Base-by-base conservation (phyloP, 2,888 invertebrate species). In the Cremastinae sp. region DNA sequence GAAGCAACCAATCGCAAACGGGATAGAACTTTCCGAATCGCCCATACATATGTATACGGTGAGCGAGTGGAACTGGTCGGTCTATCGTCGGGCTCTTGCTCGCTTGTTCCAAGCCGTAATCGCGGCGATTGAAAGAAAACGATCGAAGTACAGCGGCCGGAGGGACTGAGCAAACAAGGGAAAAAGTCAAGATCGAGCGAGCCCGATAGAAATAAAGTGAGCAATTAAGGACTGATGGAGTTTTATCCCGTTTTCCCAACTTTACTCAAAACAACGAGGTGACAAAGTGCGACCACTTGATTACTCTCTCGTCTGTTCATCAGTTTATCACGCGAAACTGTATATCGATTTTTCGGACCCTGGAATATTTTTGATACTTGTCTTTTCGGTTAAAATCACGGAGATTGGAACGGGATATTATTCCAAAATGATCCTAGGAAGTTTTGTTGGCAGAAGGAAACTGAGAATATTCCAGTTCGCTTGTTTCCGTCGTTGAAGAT, bases 401-500 rank as follows among this genome's bases (percentile, higher is more conserved):
- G 28, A 28, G 28, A 28, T 28, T 28, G 28, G 5, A 5, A 2
- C 28, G 28, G 2, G 28, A n/a, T n/a, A n/a, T n/a, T 28, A 28
- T 28, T 28, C 5, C 28, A 28, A 28, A 3, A 28, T 47, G 5
- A 45, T 18, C 18, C 12, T n/a, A 22, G 20, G 9, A 12, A 45
- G 9, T 62, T 28, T 3, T 43, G 18, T 53, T 36, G 45, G 47
- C 83, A 81, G 83, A 81, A 80, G 81, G 84, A 85, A 85, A 83
- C 82, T 84, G 81, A 80, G 81, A 84, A 85, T 85, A 83, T 82
- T 84, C 80, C 76, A 80, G 82, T 84, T 80, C 81, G 81, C 34
- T 16, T 47, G 28, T 18, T 1, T 18, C 61, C 53, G 45, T 45
- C 84, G 83, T 84, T 84, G 81, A 83, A 83, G 85, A 84, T 83